Evolutionary conservation across 2,113 vertebrate species (phyloP).

Genomic region (Strix uralensis): DNA sequence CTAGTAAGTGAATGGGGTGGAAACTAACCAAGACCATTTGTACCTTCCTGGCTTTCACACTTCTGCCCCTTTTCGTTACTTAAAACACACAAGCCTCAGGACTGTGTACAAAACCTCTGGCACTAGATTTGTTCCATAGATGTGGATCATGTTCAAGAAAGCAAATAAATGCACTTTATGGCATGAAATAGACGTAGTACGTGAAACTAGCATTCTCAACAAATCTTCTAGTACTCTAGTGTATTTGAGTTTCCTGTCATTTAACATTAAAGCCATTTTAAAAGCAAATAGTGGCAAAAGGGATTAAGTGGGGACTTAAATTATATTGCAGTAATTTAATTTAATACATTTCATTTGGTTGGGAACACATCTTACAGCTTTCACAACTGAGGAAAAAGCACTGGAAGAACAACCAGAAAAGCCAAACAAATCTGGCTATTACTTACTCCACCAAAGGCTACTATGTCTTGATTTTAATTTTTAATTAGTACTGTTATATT

Average conservation of each 20-base stretch:
- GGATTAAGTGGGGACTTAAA: not conserved
- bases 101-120: not conserved
- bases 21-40: not conserved
- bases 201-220: not conserved
- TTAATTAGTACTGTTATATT: not conserved
- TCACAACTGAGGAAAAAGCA: not conserved
- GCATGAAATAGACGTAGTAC: not conserved
- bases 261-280: not conserved
- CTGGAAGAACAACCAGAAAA: not conserved
- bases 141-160: not conserved
- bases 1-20: not conserved
- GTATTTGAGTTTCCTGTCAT: not conserved
- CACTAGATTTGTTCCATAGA: not conserved
- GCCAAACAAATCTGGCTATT: not conserved
- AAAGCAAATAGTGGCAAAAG: not conserved
- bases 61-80: not conserved
- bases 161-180: not conserved
- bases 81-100: not conserved
- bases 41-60: not conserved
- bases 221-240: not conserved
- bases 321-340: not conserved
- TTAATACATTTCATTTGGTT: not conserved
- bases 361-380: not conserved
- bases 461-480: not conserved
- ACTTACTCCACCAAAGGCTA: not conserved